A percentile compares a stretch with the other conserved stretches of the same genome.
Evolutionary conservation across 2,888 invertebrate genomes (phyloP).

Genomic region (Metalampra italica): DNA sequence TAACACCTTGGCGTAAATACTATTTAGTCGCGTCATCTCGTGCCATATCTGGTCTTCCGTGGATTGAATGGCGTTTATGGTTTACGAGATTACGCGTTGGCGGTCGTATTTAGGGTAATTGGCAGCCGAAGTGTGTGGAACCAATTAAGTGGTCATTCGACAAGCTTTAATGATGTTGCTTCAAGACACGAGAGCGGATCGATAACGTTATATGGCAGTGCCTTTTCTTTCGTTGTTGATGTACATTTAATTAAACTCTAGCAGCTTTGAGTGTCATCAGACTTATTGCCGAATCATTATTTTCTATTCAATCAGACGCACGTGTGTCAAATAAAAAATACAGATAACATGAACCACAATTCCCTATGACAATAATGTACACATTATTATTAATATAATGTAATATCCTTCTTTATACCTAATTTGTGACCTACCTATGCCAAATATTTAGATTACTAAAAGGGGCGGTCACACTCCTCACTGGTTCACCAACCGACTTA

Average conservation of each 20-base stretch:
- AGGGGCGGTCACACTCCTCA: too few relatives aligned
- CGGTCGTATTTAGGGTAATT: conserved; percentile 34
- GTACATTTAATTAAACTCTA: conserved; percentile 15
- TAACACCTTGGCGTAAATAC: conserved; percentile 76
- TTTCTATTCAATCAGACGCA: conserved; percentile 11
- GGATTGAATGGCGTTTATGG: conserved; percentile 42
- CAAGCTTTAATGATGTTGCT: conserved; percentile 15
- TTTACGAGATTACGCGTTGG: conserved; percentile 33
- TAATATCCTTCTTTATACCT: too few relatives aligned
- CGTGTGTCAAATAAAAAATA: conserved; percentile 15
- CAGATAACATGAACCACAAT: conserved; percentile 2
- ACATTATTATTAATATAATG: too few relatives aligned
- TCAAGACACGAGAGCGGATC: conserved; percentile 6
- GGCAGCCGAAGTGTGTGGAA: conserved; percentile 30
- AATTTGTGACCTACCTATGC: too few relatives aligned
- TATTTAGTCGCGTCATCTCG: conserved; percentile 65
- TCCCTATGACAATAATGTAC: too few relatives aligned
- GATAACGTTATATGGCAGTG: conserved; percentile 12
- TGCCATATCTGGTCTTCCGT: conserved; percentile 49
- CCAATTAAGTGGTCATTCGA: conserved; percentile 38
- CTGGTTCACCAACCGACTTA: too few relatives aligned
- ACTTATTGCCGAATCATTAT: conserved; percentile 23
- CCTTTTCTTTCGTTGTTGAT: conserved; percentile 15
- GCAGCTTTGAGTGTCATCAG: conserved; percentile 14
- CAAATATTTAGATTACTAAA: too few relatives aligned